Evolutionary conservation across 53 echinoderm and acorn worm species (phyloP).

Genomic region (Zoroaster sp.): DNA sequence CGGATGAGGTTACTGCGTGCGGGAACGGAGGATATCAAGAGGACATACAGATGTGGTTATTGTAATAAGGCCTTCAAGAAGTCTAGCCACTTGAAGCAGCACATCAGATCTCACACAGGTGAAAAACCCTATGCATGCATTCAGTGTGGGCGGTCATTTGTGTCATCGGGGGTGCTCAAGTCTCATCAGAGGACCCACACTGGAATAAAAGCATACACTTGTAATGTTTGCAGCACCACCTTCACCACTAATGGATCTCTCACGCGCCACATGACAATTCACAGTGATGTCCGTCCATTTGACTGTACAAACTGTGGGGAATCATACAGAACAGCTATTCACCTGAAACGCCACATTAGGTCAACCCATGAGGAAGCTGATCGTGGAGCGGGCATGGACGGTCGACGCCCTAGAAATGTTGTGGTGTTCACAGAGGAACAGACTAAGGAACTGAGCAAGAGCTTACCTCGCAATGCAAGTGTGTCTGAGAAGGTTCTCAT

Average conservation of each 20-base stretch:
- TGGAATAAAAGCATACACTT: slow-evolving; percentile 78
- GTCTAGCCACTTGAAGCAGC: slow-evolving; percentile 96
- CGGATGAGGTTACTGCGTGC: slow-evolving; percentile 40
- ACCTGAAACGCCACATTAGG: slow-evolving; percentile 87
- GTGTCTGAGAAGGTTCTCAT: slow-evolving; percentile 89
- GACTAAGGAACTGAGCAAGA: slow-evolving; percentile 73
- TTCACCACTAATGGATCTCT: slow-evolving; percentile 97
- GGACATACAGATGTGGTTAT: slow-evolving; percentile 74
- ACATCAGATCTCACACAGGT: slow-evolving; percentile 92
- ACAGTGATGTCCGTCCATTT: slow-evolving; percentile 71
- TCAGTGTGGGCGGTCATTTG: slow-evolving; percentile 89
- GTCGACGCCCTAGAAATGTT: slow-evolving; percentile 65
- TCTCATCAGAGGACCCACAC: slow-evolving; percentile 84
- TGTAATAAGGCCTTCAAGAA: slow-evolving; percentile 96
- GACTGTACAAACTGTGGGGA: slow-evolving; percentile 77
- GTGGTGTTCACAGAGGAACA: slow-evolving; percentile 79
- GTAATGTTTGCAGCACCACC: slow-evolving; percentile 72
- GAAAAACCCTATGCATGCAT: slow-evolving; percentile 89
- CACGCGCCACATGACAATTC: slow-evolving; percentile 85
- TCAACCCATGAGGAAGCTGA: slow-evolving; percentile 62
- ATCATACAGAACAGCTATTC: slow-evolving; percentile 71
- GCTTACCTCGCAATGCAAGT: slow-evolving; percentile 72
- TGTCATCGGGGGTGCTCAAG: slow-evolving; percentile 85
- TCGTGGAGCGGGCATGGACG: slow-evolving; percentile 23
- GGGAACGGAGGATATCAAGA: slow-evolving; percentile 65